Evolutionary conservation across 2,888 invertebrate species (phyloP).

Genomic region (Lasioglossum marginatum): DNA sequence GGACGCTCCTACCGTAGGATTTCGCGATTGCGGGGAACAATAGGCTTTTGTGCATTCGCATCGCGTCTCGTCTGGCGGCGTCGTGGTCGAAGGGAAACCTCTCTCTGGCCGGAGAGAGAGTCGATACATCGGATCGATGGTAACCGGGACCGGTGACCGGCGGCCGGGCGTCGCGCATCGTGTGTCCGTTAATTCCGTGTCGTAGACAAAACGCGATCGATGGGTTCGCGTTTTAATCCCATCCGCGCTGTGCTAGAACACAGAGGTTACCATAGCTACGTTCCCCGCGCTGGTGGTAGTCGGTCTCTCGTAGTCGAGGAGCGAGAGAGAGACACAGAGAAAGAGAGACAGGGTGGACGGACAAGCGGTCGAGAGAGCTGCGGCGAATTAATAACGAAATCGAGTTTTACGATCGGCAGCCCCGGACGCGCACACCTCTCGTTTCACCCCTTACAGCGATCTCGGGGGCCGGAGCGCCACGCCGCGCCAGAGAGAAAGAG

Average conservation of each 20-base stretch:
- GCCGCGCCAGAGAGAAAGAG: constrained; percentile 1
- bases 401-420: constrained; percentile 12
- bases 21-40: constrained; percentile 20
- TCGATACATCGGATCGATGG: constrained; percentile 32
- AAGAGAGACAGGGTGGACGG: neutral
- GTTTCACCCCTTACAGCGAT: neutral
- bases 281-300: neutral
- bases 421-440: neutral
- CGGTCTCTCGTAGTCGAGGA: neutral
- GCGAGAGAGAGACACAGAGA: neutral
- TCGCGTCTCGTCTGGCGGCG: neutral
- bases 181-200: constrained; percentile 37
- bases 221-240: constrained; percentile 35
- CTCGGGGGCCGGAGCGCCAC: neutral
- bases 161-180: neutral
- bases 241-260: constrained; percentile 30
- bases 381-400: neutral
- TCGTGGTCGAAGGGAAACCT: constrained; percentile 16
- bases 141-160: neutral
- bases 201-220: constrained; percentile 16
- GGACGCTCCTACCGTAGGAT: neutral
- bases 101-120: neutral
- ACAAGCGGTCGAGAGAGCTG: neutral
- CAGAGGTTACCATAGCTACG: neutral
- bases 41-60: constrained; percentile 9